Base-by-base conservation (phyloP, 2,797 vertebrate genomes). In the Peromyscus nudipes region DNA sequence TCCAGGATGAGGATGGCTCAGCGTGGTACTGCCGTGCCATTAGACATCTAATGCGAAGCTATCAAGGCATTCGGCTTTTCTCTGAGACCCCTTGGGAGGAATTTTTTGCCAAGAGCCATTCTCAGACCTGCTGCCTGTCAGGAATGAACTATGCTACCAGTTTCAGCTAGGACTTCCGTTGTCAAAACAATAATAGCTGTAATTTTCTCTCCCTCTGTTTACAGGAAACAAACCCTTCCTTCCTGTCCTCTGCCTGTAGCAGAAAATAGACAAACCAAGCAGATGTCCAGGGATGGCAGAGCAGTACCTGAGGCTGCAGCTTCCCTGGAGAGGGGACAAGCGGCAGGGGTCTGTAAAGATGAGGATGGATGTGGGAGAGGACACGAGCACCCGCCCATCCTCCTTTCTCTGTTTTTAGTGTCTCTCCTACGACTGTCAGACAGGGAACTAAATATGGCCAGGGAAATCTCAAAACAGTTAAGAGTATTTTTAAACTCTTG, bases 201-300 rank as follows among this genome's bases (percentile, higher is more conserved):
- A 96, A 98, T 98, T 98, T 98, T 98, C 97, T 98, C 96, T 98
- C 98, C 97, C 96, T 98, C 97, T 99, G 98, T 98, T 99, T 98
- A 98, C 98, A 99, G 98, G 98, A 99, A 99, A 98, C 10, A 8
- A 98, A 97, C 89, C 88, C 97, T 99, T 99, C 98, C 98, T 99
- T 98, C 99, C 99, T 98, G 97, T 98, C 96, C 96, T 96, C 95
- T 96, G 98, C 95, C 94, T 89, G 97, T 96, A 96, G 97, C 97
- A 98, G 97, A 99, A 99, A 98, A 98, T 94, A 99, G 98, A 97
- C 97, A 97, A 96, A 92, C 75, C 69, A 92, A 97, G 97, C 98
- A 97, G 96, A 96, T 96, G 97, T 96, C 95, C 96, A 96, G 96
- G 52, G 97, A 97, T 84, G 97, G 97, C 85, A 98, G 98, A 98